phyloP scores from a whole-genome alignment of 2,888 invertebrate genomes.

The Chymomyza amoena region DNA sequence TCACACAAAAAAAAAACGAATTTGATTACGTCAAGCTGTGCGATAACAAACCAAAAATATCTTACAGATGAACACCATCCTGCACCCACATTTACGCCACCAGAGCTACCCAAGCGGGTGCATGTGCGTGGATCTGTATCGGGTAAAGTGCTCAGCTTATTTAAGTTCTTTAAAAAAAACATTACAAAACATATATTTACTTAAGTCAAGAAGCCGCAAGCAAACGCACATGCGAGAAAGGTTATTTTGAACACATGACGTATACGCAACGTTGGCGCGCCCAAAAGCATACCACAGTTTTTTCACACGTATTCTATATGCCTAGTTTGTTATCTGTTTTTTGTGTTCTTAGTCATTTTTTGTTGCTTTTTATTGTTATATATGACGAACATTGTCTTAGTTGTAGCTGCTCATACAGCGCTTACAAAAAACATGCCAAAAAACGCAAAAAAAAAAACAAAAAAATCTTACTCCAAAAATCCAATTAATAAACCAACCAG shows the following conservation, averaged over 20 bases:
- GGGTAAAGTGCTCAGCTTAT: slow-evolving; percentile 65
- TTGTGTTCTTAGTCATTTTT: not conserved
- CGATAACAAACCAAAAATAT: slow-evolving; percentile 77
- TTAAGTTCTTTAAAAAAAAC: slow-evolving; percentile 6
- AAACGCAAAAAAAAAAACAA: slow-evolving; percentile 1
- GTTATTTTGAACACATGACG: slow-evolving; percentile 51
- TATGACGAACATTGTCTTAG: not conserved
- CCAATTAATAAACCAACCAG: not conserved
- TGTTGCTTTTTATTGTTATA: not conserved
- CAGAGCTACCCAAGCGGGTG: slow-evolving; percentile 99
- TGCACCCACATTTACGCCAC: slow-evolving; percentile 98
- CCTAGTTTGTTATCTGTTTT: not conserved
- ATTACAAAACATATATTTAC: slow-evolving; percentile 1
- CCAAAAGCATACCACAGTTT: slow-evolving; percentile 28
- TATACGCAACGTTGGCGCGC: slow-evolving; percentile 3
- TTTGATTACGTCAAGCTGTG: slow-evolving; percentile 80
- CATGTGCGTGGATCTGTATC: slow-evolving; percentile 92
- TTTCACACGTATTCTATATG: slow-evolving; percentile 10
- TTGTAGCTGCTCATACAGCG: not conserved
- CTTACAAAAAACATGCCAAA: not conserved
- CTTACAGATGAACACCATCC: slow-evolving; percentile 98
- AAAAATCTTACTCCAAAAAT: too few relatives aligned
- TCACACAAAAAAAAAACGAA: slow-evolving; percentile 30
- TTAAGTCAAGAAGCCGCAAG: slow-evolving; percentile 1
- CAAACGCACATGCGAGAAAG: slow-evolving; percentile 46